These are phyloP conservation scores for Mastomys natalensis DNA, from an alignment of 2,113 vertebrate genomes.

Conservation along the genomic window DNA sequence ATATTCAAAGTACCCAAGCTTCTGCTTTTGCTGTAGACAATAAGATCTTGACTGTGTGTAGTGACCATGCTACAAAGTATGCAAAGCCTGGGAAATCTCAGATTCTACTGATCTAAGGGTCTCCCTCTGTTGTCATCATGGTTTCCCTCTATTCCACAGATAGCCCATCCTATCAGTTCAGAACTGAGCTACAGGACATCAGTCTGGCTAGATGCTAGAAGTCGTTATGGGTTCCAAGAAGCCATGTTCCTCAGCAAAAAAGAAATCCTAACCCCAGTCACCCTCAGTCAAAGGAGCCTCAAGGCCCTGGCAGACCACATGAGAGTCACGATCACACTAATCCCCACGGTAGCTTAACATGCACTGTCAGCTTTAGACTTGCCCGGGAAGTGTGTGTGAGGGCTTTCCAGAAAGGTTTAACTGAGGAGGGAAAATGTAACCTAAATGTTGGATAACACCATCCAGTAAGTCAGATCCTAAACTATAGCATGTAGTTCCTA, in stretches of 20 bases:
- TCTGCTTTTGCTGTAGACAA: neutral
- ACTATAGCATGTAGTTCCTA: neutral
- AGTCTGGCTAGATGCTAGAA: neutral
- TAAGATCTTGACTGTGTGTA: neutral
- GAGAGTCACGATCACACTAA: neutral
- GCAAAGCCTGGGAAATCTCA: neutral
- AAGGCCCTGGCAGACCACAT: neutral
- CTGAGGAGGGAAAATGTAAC: neutral
- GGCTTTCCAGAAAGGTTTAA: neutral
- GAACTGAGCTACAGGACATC: neutral
- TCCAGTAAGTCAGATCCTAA: neutral
- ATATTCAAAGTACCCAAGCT: neutral
- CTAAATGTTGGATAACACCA: neutral
- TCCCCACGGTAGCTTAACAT: neutral
- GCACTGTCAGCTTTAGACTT: neutral
- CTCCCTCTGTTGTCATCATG: neutral
- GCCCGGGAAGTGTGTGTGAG: neutral
- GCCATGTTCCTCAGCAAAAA: slow-evolving; percentile 8
- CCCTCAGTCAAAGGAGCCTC: neutral
- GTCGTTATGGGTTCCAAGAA: neutral
- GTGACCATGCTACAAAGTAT: neutral
- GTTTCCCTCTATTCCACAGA: neutral
- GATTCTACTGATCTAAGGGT: neutral
- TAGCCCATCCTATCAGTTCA: neutral
- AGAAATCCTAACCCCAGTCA: slow-evolving; percentile 1